Evolutionary conservation across 1,140 invertebrate species (phyloP).

Genomic region (Phthorimaea operculella): DNA sequence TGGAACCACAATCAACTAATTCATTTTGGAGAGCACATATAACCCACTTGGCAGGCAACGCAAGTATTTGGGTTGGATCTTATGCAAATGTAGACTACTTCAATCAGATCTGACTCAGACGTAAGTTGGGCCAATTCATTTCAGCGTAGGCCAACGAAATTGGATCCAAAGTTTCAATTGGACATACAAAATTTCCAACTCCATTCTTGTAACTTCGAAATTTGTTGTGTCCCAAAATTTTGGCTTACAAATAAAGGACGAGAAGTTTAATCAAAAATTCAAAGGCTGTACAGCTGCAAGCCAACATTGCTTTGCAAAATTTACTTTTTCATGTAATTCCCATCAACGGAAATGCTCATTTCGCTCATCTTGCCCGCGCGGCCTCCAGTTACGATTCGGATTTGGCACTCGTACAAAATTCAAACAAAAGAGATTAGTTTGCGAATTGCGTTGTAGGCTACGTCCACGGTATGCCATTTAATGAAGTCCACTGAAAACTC

Average conservation of each 20-base stretch:
- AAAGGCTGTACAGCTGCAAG: background rate
- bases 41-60: no score
- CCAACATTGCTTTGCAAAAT: background rate
- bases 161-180: background rate
- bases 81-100: no score
- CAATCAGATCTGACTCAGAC: no score
- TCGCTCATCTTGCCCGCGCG: background rate
- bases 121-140: no score
- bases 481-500: conserved; percentile 26
- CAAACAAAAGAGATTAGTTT: conserved; percentile 48
- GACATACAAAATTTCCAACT: background rate
- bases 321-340: conserved; percentile 4
- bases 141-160: no score
- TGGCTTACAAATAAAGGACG: background rate
- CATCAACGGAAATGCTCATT: conserved; percentile 5
- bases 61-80: no score
- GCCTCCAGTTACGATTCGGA: conserved; percentile 31
- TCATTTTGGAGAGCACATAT: no score
- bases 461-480: conserved; percentile 32
- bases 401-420: conserved; percentile 49
- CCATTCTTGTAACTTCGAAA: background rate
- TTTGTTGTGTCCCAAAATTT: background rate
- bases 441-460: conserved; percentile 30
- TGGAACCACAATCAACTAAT: no score
- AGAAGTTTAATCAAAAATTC: conserved; percentile 6